Percentiles rank a stretch among this genome's conserved stretches.
These are phyloP conservation scores for Conops quadrifasciatus DNA, from an alignment of 2,888 invertebrate genomes.

Conservation along the genomic window DNA sequence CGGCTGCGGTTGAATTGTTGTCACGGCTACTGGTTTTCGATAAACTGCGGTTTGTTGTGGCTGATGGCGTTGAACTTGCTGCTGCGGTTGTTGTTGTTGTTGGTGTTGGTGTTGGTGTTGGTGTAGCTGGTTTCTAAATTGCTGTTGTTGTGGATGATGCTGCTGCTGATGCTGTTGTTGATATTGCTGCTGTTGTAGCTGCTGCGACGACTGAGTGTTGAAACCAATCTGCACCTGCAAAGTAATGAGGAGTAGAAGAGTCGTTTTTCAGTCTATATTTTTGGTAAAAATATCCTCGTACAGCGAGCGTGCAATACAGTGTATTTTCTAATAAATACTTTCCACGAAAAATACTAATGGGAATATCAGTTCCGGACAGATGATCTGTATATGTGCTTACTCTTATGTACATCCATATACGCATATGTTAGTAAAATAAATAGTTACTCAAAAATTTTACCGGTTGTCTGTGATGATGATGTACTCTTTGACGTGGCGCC, in stretches of 20 bases:
- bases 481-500: conserved; percentile 58
- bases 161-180: conserved; percentile 49
- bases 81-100: conserved; percentile 51
- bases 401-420: too few species aligned
- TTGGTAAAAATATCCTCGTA: too few species aligned
- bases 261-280: background rate
- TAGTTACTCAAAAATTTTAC: too few species aligned
- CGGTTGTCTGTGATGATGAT: conserved; percentile 58
- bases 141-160: conserved; percentile 48
- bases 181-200: conserved; percentile 54
- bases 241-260: background rate
- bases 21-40: conserved; percentile 57
- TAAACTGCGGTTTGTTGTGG: conserved; percentile 53
- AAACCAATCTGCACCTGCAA: conserved; percentile 58
- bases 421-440: too few species aligned
- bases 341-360: too few species aligned
- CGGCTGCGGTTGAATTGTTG: conserved; percentile 57
- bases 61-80: conserved; percentile 45
- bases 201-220: conserved; percentile 56
- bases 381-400: too few species aligned
- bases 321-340: too few species aligned
- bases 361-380: too few species aligned
- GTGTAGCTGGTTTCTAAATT: conserved; percentile 45
- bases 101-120: conserved; percentile 49
- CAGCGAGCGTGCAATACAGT: too few species aligned